Evolutionary conservation across 2,113 vertebrate genomes (phyloP), one percentile per base, ranked within the genome.

Genomic region (Silurus glanis): DNA sequence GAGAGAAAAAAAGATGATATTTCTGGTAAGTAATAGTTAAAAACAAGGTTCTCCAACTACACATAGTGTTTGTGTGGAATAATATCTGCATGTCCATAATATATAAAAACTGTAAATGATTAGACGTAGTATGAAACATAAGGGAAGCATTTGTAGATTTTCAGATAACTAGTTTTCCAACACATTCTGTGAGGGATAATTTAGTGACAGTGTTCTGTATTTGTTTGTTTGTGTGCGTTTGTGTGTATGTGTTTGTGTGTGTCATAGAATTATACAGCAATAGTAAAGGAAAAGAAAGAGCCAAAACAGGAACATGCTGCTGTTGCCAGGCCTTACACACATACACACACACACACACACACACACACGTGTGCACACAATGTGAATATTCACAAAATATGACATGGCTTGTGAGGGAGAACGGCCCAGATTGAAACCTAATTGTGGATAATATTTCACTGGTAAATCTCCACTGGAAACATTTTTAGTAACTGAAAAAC

Each of bases 21-120:
- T 66, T 67, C 37, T 67, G 45, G 12, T 61, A 59, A 66, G 55
- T 71, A 88, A 85, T 64, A 58, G 61, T 23, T 88, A 37, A 83
- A n/a, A 71, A 69, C 85, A 64, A 58, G 28, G n/a, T 82, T 66
- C 17, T 49, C 45, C 71, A 74, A 49, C 19, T 23, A 2, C 47
- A 53, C 72, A 75, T 53, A n/a, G 4, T n/a, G 23, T 51, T 14
- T n/a, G 10, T 53, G 49, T 53, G 3, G n/a, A 53, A n/a, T 13
- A 75, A 74, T 37, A 74, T 23, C 45, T 23, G 13, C 37, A 72
- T 21, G 28, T 9, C 47, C 6, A 21, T 45, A 10, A 72, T 1
- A 47, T 21, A 21, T 4, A 72, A 0, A 17, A 14, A 16, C 16
- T 17, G 2, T 72, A 47, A 4, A 72, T 47, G 16, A 5, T 47